Evolutionary conservation across 1,140 invertebrate species (phyloP), one percentile per base, ranked within the genome.

Genomic region (Stenopsyche tienmushanensis): DNA sequence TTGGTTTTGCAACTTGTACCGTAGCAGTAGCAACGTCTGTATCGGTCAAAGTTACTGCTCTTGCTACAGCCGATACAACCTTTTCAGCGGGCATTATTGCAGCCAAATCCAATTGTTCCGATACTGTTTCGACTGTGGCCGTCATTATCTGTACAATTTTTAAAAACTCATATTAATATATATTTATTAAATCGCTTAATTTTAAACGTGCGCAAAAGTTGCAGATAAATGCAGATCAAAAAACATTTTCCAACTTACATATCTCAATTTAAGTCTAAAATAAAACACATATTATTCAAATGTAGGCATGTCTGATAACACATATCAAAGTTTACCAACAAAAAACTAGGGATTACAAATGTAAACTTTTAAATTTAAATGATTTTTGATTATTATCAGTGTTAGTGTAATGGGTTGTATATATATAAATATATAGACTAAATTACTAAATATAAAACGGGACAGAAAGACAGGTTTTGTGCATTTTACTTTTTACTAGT

Each of bases 51-150:
- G 93, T 94, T 52, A 93, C 88, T 2, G 91, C 89, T 71, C 90
- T 85, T n/a, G 93, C 91, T 18, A 91, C 88, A 34, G 90, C 90
- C 20, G 88, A 85, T 54, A 91, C 84, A 18, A 90, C 87, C 72
- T 86, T 88, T 74, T 95, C 91, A 1, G 90, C 84, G 21, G 93
- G 91, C 71, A 96, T 86, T 23, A 92, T 90, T 44, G 86, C 86
- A 17, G 91, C 87, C 69, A 94, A 86, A 75, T 91, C 90, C 71
- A 96, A 79, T 77, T 94, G 88, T 77, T 94, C 92, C 54, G 91
- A 90, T 65, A 95, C 93, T 66, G 93, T 94, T 82, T 96, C 92
- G 71, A 96, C 92, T 50, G 91, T 95, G 2, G 93, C 93, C 71
- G 92, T 94, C 88, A 94, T 91, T 72, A 95, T 93, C 90, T 94